These are phyloP conservation scores for Blastobasis adustella DNA, from an alignment of 2,888 invertebrate genomes.

Conservation along the genomic window DNA sequence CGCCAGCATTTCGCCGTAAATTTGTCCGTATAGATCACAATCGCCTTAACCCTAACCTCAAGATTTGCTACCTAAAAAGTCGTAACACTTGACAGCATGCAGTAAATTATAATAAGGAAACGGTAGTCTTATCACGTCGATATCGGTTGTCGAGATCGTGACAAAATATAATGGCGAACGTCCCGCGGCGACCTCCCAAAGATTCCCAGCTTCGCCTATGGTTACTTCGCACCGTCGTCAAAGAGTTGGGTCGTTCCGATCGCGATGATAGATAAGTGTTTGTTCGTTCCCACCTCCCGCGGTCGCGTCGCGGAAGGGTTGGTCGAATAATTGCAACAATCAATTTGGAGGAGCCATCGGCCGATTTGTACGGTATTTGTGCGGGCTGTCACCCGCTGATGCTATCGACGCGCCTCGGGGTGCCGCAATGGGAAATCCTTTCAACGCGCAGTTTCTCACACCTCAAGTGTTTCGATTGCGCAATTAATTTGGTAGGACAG, in stretches of 20 bases:
- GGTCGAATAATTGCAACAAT: conserved; percentile 73
- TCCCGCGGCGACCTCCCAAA: conserved; percentile 54
- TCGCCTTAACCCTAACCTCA: conserved; percentile 23
- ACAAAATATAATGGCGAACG: conserved; percentile 57
- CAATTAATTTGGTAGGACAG: background rate
- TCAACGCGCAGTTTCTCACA: conserved; percentile 62
- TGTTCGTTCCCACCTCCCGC: conserved; percentile 64
- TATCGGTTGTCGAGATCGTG: conserved; percentile 47
- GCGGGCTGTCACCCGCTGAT: conserved; percentile 73
- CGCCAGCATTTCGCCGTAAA: conserved; percentile 25
- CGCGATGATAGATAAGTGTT: conserved; percentile 56
- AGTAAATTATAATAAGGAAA: conserved; percentile 44
- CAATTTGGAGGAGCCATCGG: conserved; percentile 70
- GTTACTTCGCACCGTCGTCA: conserved; percentile 64
- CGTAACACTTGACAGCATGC: conserved; percentile 31
- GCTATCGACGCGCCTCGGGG: conserved; percentile 62
- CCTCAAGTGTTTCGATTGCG: conserved; percentile 33
- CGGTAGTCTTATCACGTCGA: conserved; percentile 38
- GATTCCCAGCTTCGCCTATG: conserved; percentile 26
- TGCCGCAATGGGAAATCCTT: conserved; percentile 59
- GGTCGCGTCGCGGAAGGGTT: conserved; percentile 66
- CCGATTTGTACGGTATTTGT: conserved; percentile 73
- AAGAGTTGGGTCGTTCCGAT: conserved; percentile 62
- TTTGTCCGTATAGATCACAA: conserved; percentile 13
- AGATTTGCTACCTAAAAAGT: conserved; percentile 19